phyloP scores from a whole-genome alignment of 2,113 vertebrate genomes.

The Platichthys flesus region DNA sequence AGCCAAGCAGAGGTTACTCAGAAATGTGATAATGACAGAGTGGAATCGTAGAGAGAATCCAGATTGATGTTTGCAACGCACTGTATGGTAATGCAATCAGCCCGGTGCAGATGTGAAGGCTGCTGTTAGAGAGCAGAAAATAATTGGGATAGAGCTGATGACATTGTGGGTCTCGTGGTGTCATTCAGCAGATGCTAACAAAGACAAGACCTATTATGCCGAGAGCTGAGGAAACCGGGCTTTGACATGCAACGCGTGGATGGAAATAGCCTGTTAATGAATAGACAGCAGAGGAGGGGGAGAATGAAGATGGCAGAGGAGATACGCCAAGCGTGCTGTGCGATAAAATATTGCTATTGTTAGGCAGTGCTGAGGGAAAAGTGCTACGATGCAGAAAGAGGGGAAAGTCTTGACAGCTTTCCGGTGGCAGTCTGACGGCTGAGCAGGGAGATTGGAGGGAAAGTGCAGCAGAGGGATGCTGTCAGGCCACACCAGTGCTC shows the following conservation, averaged over 20 bases:
- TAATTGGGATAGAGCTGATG: slow-evolving; percentile 67
- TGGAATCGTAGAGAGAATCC: not conserved
- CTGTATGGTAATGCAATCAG: slow-evolving; percentile 37
- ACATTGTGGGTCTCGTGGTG: slow-evolving; percentile 62
- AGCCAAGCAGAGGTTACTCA: slow-evolving; percentile 24
- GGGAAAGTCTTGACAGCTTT: slow-evolving; percentile 82
- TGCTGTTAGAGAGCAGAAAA: slow-evolving; percentile 38
- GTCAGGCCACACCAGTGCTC: slow-evolving; percentile 82
- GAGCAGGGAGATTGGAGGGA: slow-evolving; percentile 77
- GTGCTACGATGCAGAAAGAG: slow-evolving; percentile 80
- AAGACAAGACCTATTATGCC: slow-evolving; percentile 61
- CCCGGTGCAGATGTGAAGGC: slow-evolving; percentile 44
- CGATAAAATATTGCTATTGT: slow-evolving; percentile 81
- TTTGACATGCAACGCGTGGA: slow-evolving; percentile 61
- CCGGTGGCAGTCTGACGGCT: slow-evolving; percentile 78
- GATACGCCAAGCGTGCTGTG: slow-evolving; percentile 71
- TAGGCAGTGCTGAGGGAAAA: slow-evolving; percentile 73
- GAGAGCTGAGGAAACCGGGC: slow-evolving; percentile 57
- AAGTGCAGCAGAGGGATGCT: slow-evolving; percentile 82
- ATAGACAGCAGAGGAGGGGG: slow-evolving; percentile 58
- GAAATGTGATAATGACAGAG: slow-evolving; percentile 10
- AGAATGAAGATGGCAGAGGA: slow-evolving; percentile 56
- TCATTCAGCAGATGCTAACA: slow-evolving; percentile 71
- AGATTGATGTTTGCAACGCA: slow-evolving; percentile 14
- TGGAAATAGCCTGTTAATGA: slow-evolving; percentile 81